These are phyloP conservation scores for Drosophila mayaguana DNA, from an alignment of 2,888 invertebrate species.

Conservation along the genomic window DNA sequence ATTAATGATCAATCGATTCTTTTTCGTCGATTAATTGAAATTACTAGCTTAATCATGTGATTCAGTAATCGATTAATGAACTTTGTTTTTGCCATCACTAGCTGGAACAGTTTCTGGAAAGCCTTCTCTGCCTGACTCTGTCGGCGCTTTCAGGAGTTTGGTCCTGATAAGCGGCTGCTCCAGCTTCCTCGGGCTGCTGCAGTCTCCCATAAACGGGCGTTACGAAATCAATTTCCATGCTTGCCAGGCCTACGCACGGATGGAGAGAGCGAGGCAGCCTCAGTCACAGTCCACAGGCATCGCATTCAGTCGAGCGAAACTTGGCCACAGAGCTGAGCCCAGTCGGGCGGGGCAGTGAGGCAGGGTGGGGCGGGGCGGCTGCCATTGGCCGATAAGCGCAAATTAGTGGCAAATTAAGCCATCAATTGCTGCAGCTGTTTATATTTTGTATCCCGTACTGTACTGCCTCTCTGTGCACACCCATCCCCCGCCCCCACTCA, in stretches of 20 bases:
- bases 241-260: constrained; percentile 6
- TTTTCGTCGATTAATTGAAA: too few species aligned
- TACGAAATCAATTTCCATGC: constrained; percentile 73
- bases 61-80: too few species aligned
- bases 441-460: constrained; percentile 32
- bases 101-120: background rate
- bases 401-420: constrained; percentile 81
- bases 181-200: background rate
- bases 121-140: constrained; percentile 11
- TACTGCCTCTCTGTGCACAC: too few species aligned
- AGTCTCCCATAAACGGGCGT: constrained; percentile 74
- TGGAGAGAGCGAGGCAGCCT: background rate
- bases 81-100: too few species aligned
- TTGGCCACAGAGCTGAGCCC: background rate
- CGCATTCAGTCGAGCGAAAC: constrained; percentile 27
- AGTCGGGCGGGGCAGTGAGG: too few species aligned
- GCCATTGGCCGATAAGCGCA: constrained; percentile 65
- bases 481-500: too few species aligned
- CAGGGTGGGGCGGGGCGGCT: background rate
- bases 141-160: constrained; percentile 11
- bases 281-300: constrained; percentile 12
- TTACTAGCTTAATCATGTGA: too few species aligned
- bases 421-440: constrained; percentile 64
- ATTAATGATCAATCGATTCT: too few species aligned
- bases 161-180: constrained; percentile 8